Evolutionary conservation across 53 echinoderm and acorn worm species (phyloP).

Genomic region (Pentamera pediparva): DNA sequence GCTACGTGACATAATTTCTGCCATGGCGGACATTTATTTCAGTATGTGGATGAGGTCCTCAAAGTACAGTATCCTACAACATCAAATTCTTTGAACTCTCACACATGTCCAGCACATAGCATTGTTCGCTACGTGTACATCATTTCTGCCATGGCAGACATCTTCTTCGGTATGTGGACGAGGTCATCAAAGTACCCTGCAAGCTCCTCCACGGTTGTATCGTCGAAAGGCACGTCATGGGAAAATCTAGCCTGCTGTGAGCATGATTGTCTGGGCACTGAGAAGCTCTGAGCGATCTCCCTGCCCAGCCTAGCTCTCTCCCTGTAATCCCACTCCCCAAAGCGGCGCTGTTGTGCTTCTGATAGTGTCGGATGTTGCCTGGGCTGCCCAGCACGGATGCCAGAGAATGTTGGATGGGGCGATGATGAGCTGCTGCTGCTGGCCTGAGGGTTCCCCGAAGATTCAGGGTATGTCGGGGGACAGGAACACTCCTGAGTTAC

Average conservation of each 20-base stretch:
- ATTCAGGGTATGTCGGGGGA: too few relatives aligned
- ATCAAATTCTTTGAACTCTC: too few relatives aligned
- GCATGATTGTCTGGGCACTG: constrained; percentile 52
- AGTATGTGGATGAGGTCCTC: too few relatives aligned
- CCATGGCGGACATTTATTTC: background rate
- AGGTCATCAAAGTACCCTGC: constrained; percentile 98
- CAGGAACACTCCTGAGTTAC: background rate
- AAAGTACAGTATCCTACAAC: too few relatives aligned
- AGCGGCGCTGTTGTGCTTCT: background rate
- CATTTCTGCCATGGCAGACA: constrained; percentile 99
- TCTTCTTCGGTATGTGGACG: constrained; percentile 93
- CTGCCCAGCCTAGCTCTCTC: constrained; percentile 8
- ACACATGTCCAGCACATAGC: background rate
- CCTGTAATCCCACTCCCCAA: constrained; percentile 6
- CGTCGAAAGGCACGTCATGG: constrained; percentile 68
- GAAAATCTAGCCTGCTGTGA: constrained; percentile 85
- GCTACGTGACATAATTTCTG: background rate
- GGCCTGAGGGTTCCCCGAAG: background rate
- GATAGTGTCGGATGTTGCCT: background rate
- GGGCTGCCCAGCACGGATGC: background rate
- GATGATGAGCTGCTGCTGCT: background rate
- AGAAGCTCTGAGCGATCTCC: background rate
- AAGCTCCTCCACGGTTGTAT: constrained; percentile 87
- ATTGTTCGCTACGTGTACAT: constrained; percentile 72
- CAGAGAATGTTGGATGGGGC: background rate